These are phyloP conservation scores for Salarias fasciatus DNA, from an alignment of 2,797 vertebrate genomes.

Conservation along the genomic window DNA sequence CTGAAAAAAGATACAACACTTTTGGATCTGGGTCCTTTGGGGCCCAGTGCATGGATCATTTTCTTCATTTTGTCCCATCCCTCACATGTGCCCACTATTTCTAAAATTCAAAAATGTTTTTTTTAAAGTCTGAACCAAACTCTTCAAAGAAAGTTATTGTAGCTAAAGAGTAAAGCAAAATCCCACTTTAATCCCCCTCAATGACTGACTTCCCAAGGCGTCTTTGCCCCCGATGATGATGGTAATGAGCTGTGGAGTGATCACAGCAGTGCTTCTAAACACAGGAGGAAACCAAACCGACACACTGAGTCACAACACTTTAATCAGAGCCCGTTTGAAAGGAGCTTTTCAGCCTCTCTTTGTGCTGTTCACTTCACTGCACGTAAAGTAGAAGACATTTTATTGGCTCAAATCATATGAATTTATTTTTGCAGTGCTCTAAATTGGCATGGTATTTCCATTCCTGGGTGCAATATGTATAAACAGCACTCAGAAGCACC, in stretches of 20 bases:
- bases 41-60: background rate
- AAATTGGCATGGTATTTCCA: background rate
- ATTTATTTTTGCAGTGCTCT: slow-evolving; percentile 14
- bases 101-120: too few relatives aligned
- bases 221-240: slow-evolving; percentile 43
- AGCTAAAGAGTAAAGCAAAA: slow-evolving; percentile 11
- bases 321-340: slow-evolving; percentile 60
- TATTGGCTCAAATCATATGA: slow-evolving; percentile 1
- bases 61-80: background rate
- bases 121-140: too few relatives aligned
- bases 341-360: slow-evolving; percentile 31
- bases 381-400: slow-evolving; percentile 24
- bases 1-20: background rate
- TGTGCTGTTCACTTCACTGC: slow-evolving; percentile 19
- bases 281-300: slow-evolving; percentile 56
- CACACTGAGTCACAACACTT: slow-evolving; percentile 63
- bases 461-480: background rate
- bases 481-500: slow-evolving; percentile 1
- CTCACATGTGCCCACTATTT: too few relatives aligned
- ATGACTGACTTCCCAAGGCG: slow-evolving; percentile 42
- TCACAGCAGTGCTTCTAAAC: slow-evolving; percentile 55
- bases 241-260: slow-evolving; percentile 56
- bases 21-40: background rate
- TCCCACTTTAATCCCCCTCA: slow-evolving; percentile 35
- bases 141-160: slow-evolving; percentile 14